Evolutionary conservation across 2,888 invertebrate genomes (phyloP).

Genomic region (Heliconius ethilla): DNA sequence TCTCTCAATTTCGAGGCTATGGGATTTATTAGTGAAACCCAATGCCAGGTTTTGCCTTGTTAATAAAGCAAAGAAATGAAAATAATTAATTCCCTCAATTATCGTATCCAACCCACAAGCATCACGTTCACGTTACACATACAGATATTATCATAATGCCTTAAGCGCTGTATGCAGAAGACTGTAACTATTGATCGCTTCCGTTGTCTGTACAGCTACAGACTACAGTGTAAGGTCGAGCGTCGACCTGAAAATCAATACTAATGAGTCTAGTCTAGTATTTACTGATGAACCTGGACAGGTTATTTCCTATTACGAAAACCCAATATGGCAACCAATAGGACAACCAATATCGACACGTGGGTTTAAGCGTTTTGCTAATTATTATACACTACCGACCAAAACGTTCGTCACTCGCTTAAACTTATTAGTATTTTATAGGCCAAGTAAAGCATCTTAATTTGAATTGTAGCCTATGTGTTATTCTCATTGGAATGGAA

Average conservation of each 20-base stretch:
- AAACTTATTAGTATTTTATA: no score
- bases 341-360: no score
- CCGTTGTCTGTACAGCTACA: slow-evolving; percentile 14
- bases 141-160: background rate
- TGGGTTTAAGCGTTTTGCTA: no score
- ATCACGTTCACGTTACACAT: no score
- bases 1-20: background rate
- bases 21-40: background rate
- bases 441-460: no score
- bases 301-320: background rate
- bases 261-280: slow-evolving; percentile 9
- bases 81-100: background rate
- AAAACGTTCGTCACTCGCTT: no score
- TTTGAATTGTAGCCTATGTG: no score
- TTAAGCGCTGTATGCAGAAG: background rate
- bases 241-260: slow-evolving; percentile 21
- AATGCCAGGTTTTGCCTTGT: background rate
- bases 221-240: background rate
- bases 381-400: no score
- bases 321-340: no score
- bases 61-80: background rate
- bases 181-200: slow-evolving; percentile 22
- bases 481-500: no score
- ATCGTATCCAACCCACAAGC: background rate
- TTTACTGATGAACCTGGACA: background rate